These are phyloP conservation scores for Macrostomum lignano DNA, from an alignment of 1,140 invertebrate genomes.

Conservation along the genomic window DNA sequence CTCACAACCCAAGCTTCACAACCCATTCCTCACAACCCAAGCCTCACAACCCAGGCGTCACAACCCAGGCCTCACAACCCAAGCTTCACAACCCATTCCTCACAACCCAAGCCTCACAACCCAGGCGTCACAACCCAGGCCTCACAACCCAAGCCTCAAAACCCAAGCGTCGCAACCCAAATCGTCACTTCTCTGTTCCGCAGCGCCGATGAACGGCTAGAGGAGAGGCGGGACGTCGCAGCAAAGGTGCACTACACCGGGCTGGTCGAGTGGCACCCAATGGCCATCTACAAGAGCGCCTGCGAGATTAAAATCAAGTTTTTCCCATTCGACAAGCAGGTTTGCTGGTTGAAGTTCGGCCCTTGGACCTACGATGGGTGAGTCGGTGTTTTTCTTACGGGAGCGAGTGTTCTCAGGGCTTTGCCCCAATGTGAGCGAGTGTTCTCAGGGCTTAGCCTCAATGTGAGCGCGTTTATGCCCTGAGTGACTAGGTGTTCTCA, in stretches of 20 bases:
- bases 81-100: no score
- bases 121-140: no score
- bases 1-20: no score
- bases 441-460: background rate
- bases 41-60: no score
- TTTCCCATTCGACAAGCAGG: conserved; percentile 10
- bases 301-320: conserved; percentile 9
- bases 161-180: no score
- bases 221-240: conserved; percentile 80
- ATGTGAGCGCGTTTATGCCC: background rate
- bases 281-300: conserved; percentile 9
- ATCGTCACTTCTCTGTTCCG: no score
- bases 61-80: no score
- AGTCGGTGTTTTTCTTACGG: background rate
- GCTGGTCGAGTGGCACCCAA: conserved; percentile 43
- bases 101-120: no score
- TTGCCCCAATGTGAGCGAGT: background rate
- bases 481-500: background rate
- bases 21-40: no score
- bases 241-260: conserved; percentile 64
- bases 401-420: background rate
- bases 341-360: conserved; percentile 10
- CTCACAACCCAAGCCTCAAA: no score
- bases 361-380: conserved; percentile 10
- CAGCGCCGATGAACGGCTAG: conserved; percentile 81